Percentiles rank a stretch among this genome's conserved stretches.
phyloP scores from a whole-genome alignment of 2,797 vertebrate genomes.

The Etheostoma perlongum region DNA sequence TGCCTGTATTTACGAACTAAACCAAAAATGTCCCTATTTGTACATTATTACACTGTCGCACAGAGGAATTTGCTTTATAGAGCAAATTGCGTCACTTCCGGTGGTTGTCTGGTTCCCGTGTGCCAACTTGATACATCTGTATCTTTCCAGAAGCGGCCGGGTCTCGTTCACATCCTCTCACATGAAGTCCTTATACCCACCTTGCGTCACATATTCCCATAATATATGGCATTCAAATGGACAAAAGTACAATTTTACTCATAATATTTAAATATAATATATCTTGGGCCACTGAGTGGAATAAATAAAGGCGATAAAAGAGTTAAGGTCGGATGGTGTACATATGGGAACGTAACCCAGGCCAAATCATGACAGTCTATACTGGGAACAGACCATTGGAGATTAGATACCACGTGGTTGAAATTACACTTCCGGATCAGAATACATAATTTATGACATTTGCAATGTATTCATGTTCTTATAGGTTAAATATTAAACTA shows the following conservation, averaged over 20 bases:
- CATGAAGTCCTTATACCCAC: rapidly evolving
- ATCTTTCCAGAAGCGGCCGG: slow-evolving; percentile 63
- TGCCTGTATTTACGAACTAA: rapidly evolving
- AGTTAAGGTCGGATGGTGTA: background rate
- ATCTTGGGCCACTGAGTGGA: rapidly evolving
- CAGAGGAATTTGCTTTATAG: background rate
- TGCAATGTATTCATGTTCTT: background rate
- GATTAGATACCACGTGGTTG: slow-evolving; percentile 35
- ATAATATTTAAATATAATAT: rapidly evolving
- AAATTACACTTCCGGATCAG: slow-evolving; percentile 37
- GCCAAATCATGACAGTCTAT: slow-evolving; percentile 22
- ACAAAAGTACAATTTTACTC: rapidly evolving
- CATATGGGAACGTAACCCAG: slow-evolving; percentile 46
- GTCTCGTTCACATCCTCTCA: slow-evolving; percentile 49
- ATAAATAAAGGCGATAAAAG: background rate
- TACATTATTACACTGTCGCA: rapidly evolving
- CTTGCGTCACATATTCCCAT: background rate
- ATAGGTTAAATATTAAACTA: background rate
- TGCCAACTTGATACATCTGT: too few relatives aligned
- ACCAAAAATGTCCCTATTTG: rapidly evolving
- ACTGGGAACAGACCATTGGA: slow-evolving; percentile 55
- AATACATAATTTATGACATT: slow-evolving; percentile 12
- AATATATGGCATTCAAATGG: rapidly evolving
- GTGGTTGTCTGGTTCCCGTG: rapidly evolving
- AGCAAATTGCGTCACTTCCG: slow-evolving; percentile 26